phyloP scores from a whole-genome alignment of 2,113 vertebrate species.

The Mus spicilegus region DNA sequence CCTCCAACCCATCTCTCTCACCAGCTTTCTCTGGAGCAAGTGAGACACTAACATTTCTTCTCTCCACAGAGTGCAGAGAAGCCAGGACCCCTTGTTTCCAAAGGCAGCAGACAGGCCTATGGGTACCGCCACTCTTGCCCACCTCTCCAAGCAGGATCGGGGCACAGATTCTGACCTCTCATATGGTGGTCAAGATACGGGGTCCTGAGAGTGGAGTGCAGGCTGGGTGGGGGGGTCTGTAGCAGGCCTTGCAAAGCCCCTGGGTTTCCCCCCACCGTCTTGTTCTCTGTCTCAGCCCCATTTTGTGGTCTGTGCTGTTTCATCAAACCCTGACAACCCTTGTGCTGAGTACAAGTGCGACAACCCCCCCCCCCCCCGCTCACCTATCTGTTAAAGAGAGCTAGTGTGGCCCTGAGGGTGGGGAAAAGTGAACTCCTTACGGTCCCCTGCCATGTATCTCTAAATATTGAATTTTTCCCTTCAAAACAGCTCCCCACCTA shows the following conservation, averaged over 20 bases:
- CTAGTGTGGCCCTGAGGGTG: neutral
- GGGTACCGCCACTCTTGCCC: neutral
- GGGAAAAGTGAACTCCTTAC: neutral
- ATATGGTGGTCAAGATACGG: neutral
- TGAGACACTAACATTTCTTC: neutral
- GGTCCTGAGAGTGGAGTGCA: neutral
- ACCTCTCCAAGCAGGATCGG: neutral
- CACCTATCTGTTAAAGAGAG: neutral
- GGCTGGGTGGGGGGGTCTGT: neutral
- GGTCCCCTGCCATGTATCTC: neutral
- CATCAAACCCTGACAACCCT: neutral
- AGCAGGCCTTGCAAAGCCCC: neutral
- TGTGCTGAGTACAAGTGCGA: neutral
- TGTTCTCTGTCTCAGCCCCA: neutral
- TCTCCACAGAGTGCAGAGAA: neutral
- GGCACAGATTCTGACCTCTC: neutral
- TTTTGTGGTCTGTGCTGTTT: neutral
- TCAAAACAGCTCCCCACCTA: neutral
- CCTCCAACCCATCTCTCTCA: too few species aligned
- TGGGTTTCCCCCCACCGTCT: neutral
- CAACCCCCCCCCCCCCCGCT: too few species aligned
- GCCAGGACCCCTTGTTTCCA: too few species aligned
- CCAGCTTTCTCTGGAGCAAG: neutral
- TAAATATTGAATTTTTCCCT: neutral
- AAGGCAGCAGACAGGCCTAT: neutral